Evolutionary conservation across 2,888 invertebrate genomes (phyloP), one percentile per base, ranked within the genome.

Genomic region (Chloroclysta siterata): DNA sequence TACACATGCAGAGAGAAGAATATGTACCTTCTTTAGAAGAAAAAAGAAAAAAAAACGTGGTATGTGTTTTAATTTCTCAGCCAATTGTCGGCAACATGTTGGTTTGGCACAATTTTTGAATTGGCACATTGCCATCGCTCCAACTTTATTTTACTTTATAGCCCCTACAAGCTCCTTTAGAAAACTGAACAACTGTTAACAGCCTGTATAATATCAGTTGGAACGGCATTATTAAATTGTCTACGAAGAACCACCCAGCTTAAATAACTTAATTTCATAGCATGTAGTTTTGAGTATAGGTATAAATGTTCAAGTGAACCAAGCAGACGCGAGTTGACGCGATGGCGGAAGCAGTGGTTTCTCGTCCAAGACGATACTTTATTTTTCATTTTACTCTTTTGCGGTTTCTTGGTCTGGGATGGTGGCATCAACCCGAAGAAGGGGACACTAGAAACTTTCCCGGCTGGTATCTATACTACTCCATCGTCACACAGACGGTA

Each of bases 391-490:
- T 78, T 64, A 63, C 71, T n/a, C 75, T 93, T 22, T 68, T 93
- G 5, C 81, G 93, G 56, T 84, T 87, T 56, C 75, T 92, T 5
- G 92, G 92, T 0, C 70, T 93, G 0, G 93, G 93, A 28, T 92
- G 92, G 93, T 93, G 92, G 92, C 93, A 93, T 69, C 84, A 88
- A 55, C 91, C 93, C 0, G 90, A 92, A 60, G 85, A 91, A 76
- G 74, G 63, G 1, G 79, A 89, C 14, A 85, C 79, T 0, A 74
- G 74, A 4, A 93, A 93, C 68, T 92, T 92, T 65, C 83, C 83
- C 0, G 85, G 88, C 46, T 82, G 79, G 74, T 93, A 93, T 61
- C 59, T 92, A 1, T 90, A 85, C 67, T 93, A 93, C 71, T 77
- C 89, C 0, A 83, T 92, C 56, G 53, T 84, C 3, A 90, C 91